phyloP scores from a whole-genome alignment of 1,140 invertebrate genomes.

The Drosophila pallidifrons region DNA sequence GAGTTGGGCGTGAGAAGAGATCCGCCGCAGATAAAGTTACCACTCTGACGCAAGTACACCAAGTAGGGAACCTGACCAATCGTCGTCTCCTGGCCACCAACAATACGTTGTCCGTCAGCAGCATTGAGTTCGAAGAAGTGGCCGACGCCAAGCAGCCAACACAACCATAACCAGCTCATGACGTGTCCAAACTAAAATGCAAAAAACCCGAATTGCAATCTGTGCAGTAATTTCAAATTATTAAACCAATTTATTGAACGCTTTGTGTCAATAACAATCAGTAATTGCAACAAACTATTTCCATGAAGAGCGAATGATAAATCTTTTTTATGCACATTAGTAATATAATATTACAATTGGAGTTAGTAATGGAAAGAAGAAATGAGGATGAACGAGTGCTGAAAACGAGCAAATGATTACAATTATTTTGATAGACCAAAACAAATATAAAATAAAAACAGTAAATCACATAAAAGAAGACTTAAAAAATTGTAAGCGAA shows the following conservation, averaged over 20 bases:
- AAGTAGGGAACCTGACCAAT: constrained; percentile 69
- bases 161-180: constrained; percentile 56
- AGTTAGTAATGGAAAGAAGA: not conserved
- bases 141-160: constrained; percentile 21
- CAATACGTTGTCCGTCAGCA: constrained; percentile 51
- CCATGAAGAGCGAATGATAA: not conserved
- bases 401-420: not conserved
- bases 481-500: not conserved
- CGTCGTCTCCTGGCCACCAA: constrained; percentile 63
- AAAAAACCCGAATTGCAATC: not conserved
- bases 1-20: constrained; percentile 58
- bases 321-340: too few relatives aligned
- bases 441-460: not conserved
- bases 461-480: not conserved
- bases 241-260: constrained; percentile 27
- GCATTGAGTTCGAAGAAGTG: not conserved
- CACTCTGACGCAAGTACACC: constrained; percentile 59
- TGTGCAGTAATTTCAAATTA: not conserved
- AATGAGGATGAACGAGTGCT: not conserved
- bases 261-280: constrained; percentile 13
- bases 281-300: constrained; percentile 11
- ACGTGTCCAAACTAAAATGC: constrained; percentile 54
- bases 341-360: constrained; percentile 8
- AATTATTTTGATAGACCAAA: too few relatives aligned
- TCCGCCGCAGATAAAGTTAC: constrained; percentile 69